Conservation (phyloP, 2,888 invertebrate species). For the Lumbricus terrestris region DNA sequence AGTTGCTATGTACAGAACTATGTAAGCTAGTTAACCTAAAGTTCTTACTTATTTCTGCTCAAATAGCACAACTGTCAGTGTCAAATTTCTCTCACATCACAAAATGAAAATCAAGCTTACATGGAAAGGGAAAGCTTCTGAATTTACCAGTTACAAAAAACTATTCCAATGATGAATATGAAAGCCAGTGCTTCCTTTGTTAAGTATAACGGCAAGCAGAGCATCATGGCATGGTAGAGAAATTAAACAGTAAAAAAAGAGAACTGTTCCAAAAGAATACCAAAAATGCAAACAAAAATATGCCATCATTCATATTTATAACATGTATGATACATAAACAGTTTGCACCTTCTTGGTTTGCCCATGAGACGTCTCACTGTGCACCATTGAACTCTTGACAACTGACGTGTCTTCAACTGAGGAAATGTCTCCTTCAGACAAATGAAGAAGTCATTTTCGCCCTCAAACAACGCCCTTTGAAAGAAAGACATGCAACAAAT, state of each 20-base stretch:
- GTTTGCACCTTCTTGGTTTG: conserved; percentile 81
- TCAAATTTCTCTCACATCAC: background rate
- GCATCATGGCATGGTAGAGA: background rate
- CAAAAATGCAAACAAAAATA: background rate
- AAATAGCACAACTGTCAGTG: background rate
- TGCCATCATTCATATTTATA: background rate
- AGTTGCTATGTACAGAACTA: background rate
- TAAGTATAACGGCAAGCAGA: background rate
- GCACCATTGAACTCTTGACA: conserved; percentile 90
- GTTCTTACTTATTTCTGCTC: background rate
- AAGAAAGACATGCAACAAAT: background rate
- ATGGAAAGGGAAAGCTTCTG: background rate
- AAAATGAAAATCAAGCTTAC: background rate
- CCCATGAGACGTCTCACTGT: conserved; percentile 94
- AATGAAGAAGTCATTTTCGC: conserved; percentile 92
- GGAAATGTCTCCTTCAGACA: conserved; percentile 93
- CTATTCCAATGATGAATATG: background rate
- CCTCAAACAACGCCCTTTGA: conserved; percentile 80
- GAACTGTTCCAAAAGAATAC: background rate
- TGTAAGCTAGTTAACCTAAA: background rate
- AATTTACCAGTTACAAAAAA: background rate
- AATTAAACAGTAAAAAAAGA: background rate
- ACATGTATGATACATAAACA: background rate
- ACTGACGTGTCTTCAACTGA: conserved; percentile 76
- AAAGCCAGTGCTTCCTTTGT: background rate